Percentiles rank a stretch among this genome's conserved stretches.
Evolutionary conservation across 1,140 invertebrate species (phyloP).

Genomic region (Microplitis mediator): DNA sequence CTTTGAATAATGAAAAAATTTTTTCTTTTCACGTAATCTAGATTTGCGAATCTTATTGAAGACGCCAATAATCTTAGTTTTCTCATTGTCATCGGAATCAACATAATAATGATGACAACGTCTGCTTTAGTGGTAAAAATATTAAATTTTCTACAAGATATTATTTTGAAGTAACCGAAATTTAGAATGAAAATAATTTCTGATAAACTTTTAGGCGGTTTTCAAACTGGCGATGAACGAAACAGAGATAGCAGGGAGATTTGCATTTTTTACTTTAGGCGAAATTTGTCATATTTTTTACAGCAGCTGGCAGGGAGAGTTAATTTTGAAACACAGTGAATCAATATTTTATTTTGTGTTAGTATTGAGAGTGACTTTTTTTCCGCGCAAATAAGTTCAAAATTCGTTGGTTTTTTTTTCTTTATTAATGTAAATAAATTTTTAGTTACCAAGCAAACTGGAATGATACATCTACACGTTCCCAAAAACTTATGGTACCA

Average conservation of each 20-base stretch:
- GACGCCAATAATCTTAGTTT: conserved; percentile 21
- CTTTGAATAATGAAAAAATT: background rate
- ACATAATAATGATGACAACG: conserved; percentile 26
- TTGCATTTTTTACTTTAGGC: conserved; percentile 19
- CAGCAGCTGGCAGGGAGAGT: conserved; percentile 27
- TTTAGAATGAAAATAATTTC: background rate
- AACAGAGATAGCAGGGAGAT: conserved; percentile 17
- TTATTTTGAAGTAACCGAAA: background rate
- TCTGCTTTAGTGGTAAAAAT: conserved; percentile 17
- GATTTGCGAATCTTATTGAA: conserved; percentile 24
- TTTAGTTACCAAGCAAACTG: conserved; percentile 16
- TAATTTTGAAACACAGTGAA: conserved; percentile 22
- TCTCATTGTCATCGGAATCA: conserved; percentile 19
- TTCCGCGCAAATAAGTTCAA: too few relatives aligned
- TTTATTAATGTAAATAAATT: background rate
- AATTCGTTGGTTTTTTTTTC: too few relatives aligned
- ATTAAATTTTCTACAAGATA: background rate
- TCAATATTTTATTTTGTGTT: conserved; percentile 14
- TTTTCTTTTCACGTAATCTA: background rate
- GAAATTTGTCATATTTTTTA: conserved; percentile 26
- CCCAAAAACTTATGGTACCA: conserved; percentile 30
- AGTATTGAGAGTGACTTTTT: background rate
- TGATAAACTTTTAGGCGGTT: background rate
- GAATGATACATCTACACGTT: conserved; percentile 17
- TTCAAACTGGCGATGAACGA: conserved; percentile 21